These are phyloP conservation scores for Tauraco hartlaubi DNA, from an alignment of 2,797 vertebrate genomes.

Conservation along the genomic window DNA sequence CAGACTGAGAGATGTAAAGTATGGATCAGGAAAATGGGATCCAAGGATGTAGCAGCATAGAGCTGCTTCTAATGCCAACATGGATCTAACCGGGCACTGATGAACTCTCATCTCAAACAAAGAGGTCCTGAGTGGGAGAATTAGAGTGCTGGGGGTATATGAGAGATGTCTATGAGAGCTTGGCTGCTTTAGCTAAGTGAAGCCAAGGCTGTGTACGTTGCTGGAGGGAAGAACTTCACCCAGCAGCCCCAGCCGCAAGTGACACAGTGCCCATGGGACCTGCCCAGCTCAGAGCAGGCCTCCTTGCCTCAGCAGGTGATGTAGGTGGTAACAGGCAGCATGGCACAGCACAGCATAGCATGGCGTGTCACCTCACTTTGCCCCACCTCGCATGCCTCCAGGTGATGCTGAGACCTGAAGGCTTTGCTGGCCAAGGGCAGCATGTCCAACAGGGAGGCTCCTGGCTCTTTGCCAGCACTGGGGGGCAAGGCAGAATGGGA, in stretches of 20 bases:
- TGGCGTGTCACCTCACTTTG: accelerated
- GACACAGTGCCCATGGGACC: neutral
- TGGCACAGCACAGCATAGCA: neutral
- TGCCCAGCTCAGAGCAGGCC: neutral
- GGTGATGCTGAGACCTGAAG: neutral
- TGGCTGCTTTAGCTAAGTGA: neutral
- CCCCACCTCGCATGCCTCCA: accelerated
- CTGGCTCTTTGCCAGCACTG: neutral
- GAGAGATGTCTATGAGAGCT: neutral
- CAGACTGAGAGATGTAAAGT: neutral
- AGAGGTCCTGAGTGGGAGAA: neutral
- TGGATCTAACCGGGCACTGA: neutral
- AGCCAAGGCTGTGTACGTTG: accelerated
- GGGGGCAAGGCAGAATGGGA: accelerated
- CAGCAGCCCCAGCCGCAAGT: neutral
- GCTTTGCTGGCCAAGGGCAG: neutral
- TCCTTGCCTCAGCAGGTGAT: neutral
- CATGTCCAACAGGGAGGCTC: neutral
- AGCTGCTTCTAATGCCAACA: neutral
- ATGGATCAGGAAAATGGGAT: neutral
- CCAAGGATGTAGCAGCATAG: neutral
- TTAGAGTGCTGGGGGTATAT: too few species aligned
- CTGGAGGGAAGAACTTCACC: neutral
- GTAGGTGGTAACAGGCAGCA: neutral
- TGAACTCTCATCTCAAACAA: neutral